A percentile compares a stretch with the other conserved stretches of the same genome.
Conservation (phyloP, 2,888 invertebrate species). For the Leptopterna dolabrata region DNA sequence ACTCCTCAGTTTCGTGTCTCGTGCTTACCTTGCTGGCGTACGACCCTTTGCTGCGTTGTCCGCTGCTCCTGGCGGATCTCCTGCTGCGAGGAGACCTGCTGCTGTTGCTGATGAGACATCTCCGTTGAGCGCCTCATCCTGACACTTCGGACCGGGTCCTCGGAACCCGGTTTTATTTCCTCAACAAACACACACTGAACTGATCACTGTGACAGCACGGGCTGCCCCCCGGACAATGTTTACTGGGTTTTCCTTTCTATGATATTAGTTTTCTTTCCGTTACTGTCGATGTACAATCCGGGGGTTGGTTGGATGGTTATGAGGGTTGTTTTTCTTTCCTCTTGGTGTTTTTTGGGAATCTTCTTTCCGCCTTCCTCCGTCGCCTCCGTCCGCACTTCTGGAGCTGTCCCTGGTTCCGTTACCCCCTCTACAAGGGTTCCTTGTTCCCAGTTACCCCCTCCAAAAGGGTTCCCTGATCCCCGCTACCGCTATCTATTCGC, state of each 20-base stretch:
- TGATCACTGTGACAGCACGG: conserved; percentile 50
- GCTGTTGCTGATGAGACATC: conserved; percentile 63
- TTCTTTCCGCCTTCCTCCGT: conserved; percentile 43
- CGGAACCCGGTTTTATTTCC: neutral
- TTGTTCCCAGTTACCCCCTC: neutral
- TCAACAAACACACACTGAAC: conserved; percentile 37
- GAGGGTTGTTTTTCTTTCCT: neutral
- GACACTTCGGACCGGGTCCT: neutral
- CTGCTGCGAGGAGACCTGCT: conserved; percentile 67
- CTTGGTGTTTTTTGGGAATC: neutral
- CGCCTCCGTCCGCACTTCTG: conserved; percentile 53
- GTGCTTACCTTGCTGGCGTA: conserved; percentile 71
- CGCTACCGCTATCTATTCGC: neutral
- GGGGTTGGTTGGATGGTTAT: neutral
- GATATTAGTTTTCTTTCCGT: neutral
- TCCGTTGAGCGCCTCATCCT: conserved; percentile 45
- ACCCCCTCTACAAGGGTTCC: conserved; percentile 4
- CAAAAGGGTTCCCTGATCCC: neutral
- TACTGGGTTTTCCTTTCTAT: neutral
- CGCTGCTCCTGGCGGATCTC: conserved; percentile 70
- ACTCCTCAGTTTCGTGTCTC: too few species aligned
- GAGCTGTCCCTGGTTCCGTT: neutral
- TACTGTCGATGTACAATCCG: neutral
- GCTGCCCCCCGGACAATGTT: conserved; percentile 47
- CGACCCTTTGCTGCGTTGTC: conserved; percentile 80